A percentile compares a stretch with the other conserved stretches of the same genome.
Evolutionary conservation across 2,113 vertebrate genomes (phyloP).

Genomic region (Rhodinocichla rosea): DNA sequence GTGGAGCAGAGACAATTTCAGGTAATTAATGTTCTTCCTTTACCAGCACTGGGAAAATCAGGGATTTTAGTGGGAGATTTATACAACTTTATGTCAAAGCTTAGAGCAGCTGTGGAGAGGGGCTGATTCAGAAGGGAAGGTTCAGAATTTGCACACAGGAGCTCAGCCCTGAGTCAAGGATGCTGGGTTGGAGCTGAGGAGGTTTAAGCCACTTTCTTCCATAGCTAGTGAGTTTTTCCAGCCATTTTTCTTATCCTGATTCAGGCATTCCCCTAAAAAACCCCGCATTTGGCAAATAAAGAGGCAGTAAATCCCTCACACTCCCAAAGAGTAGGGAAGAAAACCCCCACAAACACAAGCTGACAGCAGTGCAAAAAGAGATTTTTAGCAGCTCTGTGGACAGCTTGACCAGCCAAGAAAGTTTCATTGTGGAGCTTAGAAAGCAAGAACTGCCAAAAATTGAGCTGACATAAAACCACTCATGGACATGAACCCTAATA

Average conservation of each 20-base stretch:
- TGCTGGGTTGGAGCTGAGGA: neutral
- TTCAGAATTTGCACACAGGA: neutral
- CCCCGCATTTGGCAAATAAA: neutral
- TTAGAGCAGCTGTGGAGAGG: neutral
- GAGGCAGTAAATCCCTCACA: neutral
- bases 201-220: neutral
- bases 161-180: neutral
- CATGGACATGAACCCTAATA: neutral
- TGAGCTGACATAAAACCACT: neutral
- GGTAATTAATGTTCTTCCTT: conserved; percentile 59
- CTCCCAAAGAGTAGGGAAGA: neutral
- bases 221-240: neutral
- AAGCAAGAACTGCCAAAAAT: neutral
- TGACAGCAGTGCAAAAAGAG: neutral
- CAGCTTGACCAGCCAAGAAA: neutral
- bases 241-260: neutral
- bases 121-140: neutral
- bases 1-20: conserved; percentile 54
- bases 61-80: conserved; percentile 6
- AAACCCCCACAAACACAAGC: neutral
- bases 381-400: neutral
- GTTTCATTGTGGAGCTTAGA: neutral
- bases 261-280: neutral
- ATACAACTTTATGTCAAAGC: neutral
- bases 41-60: conserved; percentile 24